Conservation (phyloP, 2,888 invertebrate species). For the Catocala sponsa region DNA sequence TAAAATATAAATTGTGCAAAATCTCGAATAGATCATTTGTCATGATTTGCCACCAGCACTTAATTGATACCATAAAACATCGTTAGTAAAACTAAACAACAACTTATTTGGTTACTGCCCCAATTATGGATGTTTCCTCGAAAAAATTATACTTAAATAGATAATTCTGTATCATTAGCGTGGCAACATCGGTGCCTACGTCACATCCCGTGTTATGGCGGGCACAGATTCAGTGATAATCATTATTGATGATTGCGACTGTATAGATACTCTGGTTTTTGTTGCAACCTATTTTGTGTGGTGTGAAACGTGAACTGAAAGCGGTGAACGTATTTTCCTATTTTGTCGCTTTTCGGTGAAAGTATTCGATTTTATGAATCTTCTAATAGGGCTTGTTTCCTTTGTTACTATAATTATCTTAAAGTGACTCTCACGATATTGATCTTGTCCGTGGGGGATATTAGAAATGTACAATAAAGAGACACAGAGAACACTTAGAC, state of each 20-base stretch:
- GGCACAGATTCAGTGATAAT: conserved; percentile 81
- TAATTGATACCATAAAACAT: too few relatives aligned
- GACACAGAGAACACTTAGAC: too few relatives aligned
- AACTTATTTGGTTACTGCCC: conserved; percentile 32
- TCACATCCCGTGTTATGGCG: conserved; percentile 68
- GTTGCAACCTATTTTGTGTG: conserved; percentile 63
- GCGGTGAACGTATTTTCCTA: conserved; percentile 16
- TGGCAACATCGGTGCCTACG: conserved; percentile 56
- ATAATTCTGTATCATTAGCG: conserved; percentile 54
- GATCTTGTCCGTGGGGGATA: too few relatives aligned
- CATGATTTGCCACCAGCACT: too few relatives aligned
- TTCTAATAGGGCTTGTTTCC: too few relatives aligned
- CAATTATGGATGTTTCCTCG: conserved; percentile 30
- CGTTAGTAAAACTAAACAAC: conserved; percentile 18
- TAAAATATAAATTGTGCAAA: too few relatives aligned
- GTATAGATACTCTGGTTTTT: conserved; percentile 73
- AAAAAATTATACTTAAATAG: conserved; percentile 37
- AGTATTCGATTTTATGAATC: too few relatives aligned
- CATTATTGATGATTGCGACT: conserved; percentile 84
- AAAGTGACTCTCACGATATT: too few relatives aligned
- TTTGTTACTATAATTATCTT: too few relatives aligned
- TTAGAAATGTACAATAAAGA: too few relatives aligned
- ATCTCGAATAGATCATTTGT: too few relatives aligned
- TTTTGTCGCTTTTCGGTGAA: too few relatives aligned
- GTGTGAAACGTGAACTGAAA: conserved; percentile 42